phyloP scores from a whole-genome alignment of 2,113 vertebrate species.

The Pollachius pollachius region DNA sequence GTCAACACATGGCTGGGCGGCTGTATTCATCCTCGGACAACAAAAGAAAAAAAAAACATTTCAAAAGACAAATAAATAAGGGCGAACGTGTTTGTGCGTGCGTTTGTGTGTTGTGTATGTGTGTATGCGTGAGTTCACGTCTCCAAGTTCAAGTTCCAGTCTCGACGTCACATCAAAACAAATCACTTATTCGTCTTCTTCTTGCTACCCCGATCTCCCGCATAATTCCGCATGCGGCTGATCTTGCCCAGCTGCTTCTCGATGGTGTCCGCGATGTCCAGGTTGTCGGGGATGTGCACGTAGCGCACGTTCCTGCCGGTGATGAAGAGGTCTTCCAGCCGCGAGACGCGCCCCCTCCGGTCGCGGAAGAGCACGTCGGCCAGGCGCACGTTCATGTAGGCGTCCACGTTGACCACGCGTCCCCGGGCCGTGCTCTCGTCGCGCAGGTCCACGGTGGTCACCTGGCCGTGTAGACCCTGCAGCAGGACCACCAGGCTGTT shows the following conservation, averaged over 20 bases:
- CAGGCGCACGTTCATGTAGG: slow-evolving; percentile 95
- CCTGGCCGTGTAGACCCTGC: slow-evolving; percentile 84
- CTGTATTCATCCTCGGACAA: too few relatives aligned
- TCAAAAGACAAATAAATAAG: too few relatives aligned
- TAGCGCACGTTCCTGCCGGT: slow-evolving; percentile 91
- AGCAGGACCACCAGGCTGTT: slow-evolving; percentile 95
- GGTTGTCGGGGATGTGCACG: slow-evolving; percentile 88
- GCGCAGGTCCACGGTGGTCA: slow-evolving; percentile 90
- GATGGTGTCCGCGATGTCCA: slow-evolving; percentile 86
- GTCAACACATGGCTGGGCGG: too few relatives aligned
- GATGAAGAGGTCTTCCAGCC: slow-evolving; percentile 86
- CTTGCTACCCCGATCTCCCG: slow-evolving; percentile 72
- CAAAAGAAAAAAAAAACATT: too few relatives aligned
- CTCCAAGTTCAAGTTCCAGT: too few relatives aligned
- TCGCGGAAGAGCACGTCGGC: slow-evolving; percentile 81
- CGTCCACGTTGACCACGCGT: slow-evolving; percentile 85
- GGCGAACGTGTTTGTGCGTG: too few relatives aligned
- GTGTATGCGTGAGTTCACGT: too few relatives aligned
- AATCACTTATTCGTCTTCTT: slow-evolving; percentile 62
- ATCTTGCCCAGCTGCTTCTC: slow-evolving; percentile 84
- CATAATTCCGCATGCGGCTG: slow-evolving; percentile 83
- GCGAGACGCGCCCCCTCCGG: slow-evolving; percentile 65
- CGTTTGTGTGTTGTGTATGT: too few relatives aligned
- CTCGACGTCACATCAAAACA: too few relatives aligned
- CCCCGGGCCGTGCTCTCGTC: slow-evolving; percentile 87